Evolutionary conservation across 1,140 invertebrate genomes (phyloP).

Genomic region (Proctacanthus coquilletti): DNA sequence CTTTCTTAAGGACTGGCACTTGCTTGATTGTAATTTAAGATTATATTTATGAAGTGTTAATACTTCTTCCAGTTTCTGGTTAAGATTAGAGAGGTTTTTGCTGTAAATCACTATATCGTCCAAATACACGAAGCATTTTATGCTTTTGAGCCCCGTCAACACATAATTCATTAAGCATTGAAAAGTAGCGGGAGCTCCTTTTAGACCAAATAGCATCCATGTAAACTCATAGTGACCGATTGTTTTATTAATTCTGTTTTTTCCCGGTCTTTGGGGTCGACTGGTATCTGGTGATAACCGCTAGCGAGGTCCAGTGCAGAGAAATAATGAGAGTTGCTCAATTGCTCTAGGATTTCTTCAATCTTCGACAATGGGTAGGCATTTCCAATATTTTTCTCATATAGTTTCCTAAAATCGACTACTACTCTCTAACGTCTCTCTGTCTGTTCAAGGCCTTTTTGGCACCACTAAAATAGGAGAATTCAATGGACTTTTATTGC

Average conservation of each 20-base stretch:
- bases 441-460: too few species aligned
- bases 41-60: slow-evolving; percentile 5
- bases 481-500: too few species aligned
- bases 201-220: slow-evolving; percentile 30
- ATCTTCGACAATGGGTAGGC: slow-evolving; percentile 33
- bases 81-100: slow-evolving; percentile 14
- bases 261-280: slow-evolving; percentile 13
- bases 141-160: slow-evolving; percentile 13
- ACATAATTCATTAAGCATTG: slow-evolving; percentile 23
- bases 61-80: slow-evolving; percentile 13
- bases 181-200: slow-evolving; percentile 21
- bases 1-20: background rate
- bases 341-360: slow-evolving; percentile 21
- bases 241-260: slow-evolving; percentile 34
- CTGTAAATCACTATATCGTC: slow-evolving; percentile 27
- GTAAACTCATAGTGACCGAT: too few species aligned
- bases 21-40: background rate
- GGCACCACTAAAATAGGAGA: too few species aligned
- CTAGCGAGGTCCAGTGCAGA: slow-evolving; percentile 25
- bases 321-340: slow-evolving; percentile 21
- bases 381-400: too few species aligned
- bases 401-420: too few species aligned
- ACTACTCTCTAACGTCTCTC: too few species aligned
- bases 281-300: slow-evolving; percentile 34
- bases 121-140: slow-evolving; percentile 22